These are phyloP conservation scores for Uria aalge DNA, from an alignment of 2,113 vertebrate genomes.

Conservation along the genomic window DNA sequence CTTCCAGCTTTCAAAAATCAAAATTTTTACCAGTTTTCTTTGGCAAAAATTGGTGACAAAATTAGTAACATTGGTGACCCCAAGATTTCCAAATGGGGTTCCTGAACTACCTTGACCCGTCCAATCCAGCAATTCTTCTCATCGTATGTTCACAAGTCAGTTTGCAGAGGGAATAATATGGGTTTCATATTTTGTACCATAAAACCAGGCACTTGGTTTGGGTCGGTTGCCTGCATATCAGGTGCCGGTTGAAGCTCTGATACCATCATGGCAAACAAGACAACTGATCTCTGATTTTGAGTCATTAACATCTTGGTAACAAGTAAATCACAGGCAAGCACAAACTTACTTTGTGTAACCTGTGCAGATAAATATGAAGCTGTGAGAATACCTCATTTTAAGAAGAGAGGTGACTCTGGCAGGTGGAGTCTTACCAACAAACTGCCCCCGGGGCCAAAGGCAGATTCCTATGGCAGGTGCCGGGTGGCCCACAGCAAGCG, in stretches of 20 bases:
- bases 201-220: not conserved
- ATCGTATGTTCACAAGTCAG: rapidly evolving
- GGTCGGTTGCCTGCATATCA: not conserved
- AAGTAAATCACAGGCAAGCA: not conserved
- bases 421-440: not conserved
- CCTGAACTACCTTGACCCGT: not conserved
- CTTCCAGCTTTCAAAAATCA: not conserved
- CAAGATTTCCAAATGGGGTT: not conserved
- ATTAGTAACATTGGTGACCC: too few species aligned
- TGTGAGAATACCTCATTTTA: not conserved
- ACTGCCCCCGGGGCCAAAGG: not conserved
- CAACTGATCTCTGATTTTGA: not conserved
- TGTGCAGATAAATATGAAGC: not conserved
- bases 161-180: not conserved
- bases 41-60: not conserved
- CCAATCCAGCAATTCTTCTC: not conserved
- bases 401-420: not conserved
- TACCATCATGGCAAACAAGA: not conserved
- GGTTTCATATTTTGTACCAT: not conserved
- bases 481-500: not conserved
- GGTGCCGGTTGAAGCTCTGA: rapidly evolving
- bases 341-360: not conserved
- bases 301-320: not conserved
- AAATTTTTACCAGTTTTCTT: not conserved
- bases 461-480: not conserved